Conservation (phyloP, 2,888 invertebrate species). For the Alloscopus bannaensis region DNA sequence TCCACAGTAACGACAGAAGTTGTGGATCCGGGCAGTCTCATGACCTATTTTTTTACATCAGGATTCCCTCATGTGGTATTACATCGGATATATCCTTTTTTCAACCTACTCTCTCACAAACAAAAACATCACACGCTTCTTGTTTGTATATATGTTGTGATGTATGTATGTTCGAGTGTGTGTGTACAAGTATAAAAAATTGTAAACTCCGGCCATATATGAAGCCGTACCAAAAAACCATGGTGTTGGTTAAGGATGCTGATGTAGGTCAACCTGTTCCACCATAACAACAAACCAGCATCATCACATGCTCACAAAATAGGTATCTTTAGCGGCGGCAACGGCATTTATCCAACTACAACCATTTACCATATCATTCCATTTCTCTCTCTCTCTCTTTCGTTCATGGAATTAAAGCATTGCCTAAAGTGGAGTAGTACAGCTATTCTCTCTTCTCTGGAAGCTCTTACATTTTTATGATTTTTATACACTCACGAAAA, state of each 20-base stretch:
- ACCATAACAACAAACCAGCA: conserved; percentile 42
- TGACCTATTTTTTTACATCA: conserved; percentile 63
- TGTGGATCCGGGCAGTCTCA: conserved; percentile 67
- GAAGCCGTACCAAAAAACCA: too few relatives aligned
- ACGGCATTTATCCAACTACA: conserved; percentile 53
- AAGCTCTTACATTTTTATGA: conserved; percentile 16
- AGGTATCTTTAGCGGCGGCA: conserved; percentile 4
- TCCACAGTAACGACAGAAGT: conserved; percentile 25
- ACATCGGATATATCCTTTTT: conserved; percentile 36
- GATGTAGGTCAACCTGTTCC: conserved; percentile 68
- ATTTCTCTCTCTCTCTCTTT: background rate
- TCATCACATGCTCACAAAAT: conserved; percentile 28
- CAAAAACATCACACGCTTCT: conserved; percentile 12
- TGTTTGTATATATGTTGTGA: background rate
- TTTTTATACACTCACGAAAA: conserved; percentile 33
- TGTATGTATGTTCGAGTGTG: background rate
- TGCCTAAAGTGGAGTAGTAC: conserved; percentile 25
- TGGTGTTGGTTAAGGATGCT: conserved; percentile 41
- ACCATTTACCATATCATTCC: conserved; percentile 41
- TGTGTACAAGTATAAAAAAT: background rate
- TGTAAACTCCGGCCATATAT: conserved; percentile 1
- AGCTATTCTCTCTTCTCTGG: conserved; percentile 14
- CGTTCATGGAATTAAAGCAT: conserved; percentile 10
- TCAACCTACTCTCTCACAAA: too few relatives aligned
- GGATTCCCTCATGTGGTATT: conserved; percentile 54